phyloP scores from a whole-genome alignment of 2,888 invertebrate species.

The Lutraria lutraria region DNA sequence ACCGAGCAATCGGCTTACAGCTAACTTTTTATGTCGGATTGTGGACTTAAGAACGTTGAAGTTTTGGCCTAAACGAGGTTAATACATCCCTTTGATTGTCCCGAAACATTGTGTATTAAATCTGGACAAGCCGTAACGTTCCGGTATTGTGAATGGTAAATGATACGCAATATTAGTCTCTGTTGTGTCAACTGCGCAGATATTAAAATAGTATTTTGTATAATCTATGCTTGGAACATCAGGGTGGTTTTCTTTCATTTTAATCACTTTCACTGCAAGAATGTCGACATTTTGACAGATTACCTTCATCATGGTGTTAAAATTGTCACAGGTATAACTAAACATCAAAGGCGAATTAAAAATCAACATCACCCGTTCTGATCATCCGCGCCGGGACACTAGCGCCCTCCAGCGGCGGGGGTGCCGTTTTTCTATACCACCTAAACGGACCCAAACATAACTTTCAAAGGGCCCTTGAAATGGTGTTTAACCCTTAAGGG shows the following conservation, averaged over 20 bases:
- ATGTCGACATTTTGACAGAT: constrained; percentile 67
- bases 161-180: constrained; percentile 37
- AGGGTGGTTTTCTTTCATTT: constrained; percentile 49
- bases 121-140: constrained; percentile 4
- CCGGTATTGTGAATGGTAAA: constrained; percentile 3
- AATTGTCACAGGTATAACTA: constrained; percentile 45
- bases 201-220: constrained; percentile 34
- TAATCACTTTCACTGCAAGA: constrained; percentile 59
- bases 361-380: constrained; percentile 41
- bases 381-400: constrained; percentile 38
- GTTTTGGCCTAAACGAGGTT: not conserved
- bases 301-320: constrained; percentile 54
- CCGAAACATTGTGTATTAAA: constrained; percentile 12
- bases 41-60: constrained; percentile 12
- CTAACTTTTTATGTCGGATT: not conserved
- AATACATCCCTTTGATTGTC: not conserved
- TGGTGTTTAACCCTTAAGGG: constrained; percentile 55
- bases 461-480: constrained; percentile 47
- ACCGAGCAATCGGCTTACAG: not conserved
- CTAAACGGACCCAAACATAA: constrained; percentile 41
- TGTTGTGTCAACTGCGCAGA: constrained; percentile 6
- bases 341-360: constrained; percentile 57
- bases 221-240: constrained; percentile 27
- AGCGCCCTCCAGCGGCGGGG: constrained; percentile 41
- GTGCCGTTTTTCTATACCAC: constrained; percentile 41